A percentile compares a stretch with the other conserved stretches of the same genome.
Conservation (phyloP, 1,140 invertebrate species). For the Thaumetopoea pityocampa region DNA sequence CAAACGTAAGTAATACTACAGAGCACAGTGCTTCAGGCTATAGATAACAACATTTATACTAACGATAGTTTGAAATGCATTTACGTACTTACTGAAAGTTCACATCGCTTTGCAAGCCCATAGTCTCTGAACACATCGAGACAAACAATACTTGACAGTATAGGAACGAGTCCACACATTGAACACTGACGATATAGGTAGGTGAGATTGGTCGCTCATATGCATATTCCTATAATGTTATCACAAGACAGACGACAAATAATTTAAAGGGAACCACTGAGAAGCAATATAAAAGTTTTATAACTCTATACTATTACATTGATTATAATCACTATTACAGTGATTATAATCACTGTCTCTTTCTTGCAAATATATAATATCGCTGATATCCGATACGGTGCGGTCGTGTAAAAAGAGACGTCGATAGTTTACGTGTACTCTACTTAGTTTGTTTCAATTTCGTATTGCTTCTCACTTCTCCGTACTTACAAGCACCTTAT, state of each 20-base stretch:
- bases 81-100: conserved; percentile 31
- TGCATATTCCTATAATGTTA: conserved; percentile 55
- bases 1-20: conserved; percentile 14
- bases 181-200: conserved; percentile 44
- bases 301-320: too few species aligned
- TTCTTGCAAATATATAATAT: too few species aligned
- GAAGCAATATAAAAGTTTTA: too few species aligned
- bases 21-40: conserved; percentile 24
- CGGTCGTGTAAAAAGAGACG: too few species aligned
- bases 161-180: conserved; percentile 58
- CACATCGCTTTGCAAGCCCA: conserved; percentile 14
- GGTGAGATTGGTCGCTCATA: conserved; percentile 63
- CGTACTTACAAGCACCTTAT: conserved; percentile 75
- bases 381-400: too few species aligned
- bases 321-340: too few species aligned
- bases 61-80: conserved; percentile 60
- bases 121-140: conserved; percentile 4
- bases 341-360: too few species aligned
- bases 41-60: conserved; percentile 51
- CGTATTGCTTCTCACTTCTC: too few species aligned
- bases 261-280: conserved; percentile 69
- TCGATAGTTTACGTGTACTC: too few species aligned
- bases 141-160: conserved; percentile 27
- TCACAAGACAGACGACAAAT: conserved; percentile 68
- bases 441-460: too few species aligned